Evolutionary conservation across 1,140 invertebrate species (phyloP).

Genomic region (Drosophila melanogaster): DNA sequence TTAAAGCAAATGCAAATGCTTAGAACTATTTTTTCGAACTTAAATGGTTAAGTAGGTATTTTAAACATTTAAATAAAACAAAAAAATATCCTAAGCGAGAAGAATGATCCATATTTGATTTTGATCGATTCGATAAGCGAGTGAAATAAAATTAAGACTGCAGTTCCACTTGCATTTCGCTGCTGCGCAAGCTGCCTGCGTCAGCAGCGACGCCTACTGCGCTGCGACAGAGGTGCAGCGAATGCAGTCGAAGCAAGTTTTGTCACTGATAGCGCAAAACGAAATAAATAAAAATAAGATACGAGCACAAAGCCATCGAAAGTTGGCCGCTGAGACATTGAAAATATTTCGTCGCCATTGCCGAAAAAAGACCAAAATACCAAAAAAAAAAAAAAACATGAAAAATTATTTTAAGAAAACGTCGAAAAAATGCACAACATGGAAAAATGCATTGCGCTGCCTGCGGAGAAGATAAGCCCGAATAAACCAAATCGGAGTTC

Average conservation of each 20-base stretch:
- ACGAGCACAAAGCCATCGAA: conserved; percentile 53
- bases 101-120: conserved; percentile 4
- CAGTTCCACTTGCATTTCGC: conserved; percentile 35
- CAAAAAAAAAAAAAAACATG: conserved; percentile 25
- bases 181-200: conserved; percentile 26
- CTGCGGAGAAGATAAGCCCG: conserved; percentile 38
- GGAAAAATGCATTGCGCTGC: conserved; percentile 47
- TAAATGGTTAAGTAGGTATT: too few species aligned
- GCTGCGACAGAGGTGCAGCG: conserved; percentile 13
- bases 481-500: conserved; percentile 1
- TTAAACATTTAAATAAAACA: too few species aligned
- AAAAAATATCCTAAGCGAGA: too few species aligned
- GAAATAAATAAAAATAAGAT: conserved; percentile 30
- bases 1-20: too few species aligned
- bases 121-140: conserved; percentile 8
- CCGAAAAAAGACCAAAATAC: conserved; percentile 49
- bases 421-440: conserved; percentile 38
- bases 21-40: too few species aligned
- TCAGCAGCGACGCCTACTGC: conserved; percentile 11
- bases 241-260: conserved; percentile 64
- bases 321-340: conserved; percentile 65
- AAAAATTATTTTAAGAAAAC: conserved; percentile 13
- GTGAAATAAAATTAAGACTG: conserved; percentile 22
- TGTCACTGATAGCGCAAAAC: conserved; percentile 49
- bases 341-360: conserved; percentile 59